Evolutionary conservation across 2,797 vertebrate genomes (phyloP), one percentile per base, ranked within the genome.

Genomic region (Onychomys torridus): DNA sequence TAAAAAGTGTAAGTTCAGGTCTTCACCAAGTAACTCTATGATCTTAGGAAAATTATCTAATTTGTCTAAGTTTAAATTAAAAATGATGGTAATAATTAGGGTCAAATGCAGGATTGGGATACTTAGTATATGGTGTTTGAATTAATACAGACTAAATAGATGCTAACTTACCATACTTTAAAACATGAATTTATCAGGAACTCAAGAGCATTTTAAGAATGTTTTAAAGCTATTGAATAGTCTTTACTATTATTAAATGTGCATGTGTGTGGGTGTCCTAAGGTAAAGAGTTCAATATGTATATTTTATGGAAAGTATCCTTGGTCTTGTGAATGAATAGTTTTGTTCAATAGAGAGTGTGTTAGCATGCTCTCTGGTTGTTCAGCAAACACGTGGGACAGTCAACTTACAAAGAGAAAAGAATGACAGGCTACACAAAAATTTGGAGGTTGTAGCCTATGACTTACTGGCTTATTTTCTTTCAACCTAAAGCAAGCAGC

Each of bases 161-260:
- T 63, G 32, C 29, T 90, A 87, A 91, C 78, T 91, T 89, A 29
- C 67, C 2, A 67, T n/a, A 85, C 57, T 93, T 95, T 79, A 94
- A 97, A 94, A 63, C 93, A 63, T 78, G 25, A 91, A 81, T 92
- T 82, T 93, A 55, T 94, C 37, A 61, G 25, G 78, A 85, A 90
- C 57, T 5, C 21, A 85, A 29, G 34, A 85, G 17, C 71, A 65
- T 52, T 89, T 16, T 82, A 79, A 91, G 10, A 89, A 49, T 89
- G n/a, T 27, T 95, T 91, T 40, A 25, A 85, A 92, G 46, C 6
- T 94, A 77, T 91, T 94, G 76, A 94, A 11, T 57, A 85, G 69
- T 86, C 13, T 37, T 71, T 78, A 93, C 67, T 34, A 76, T 73
- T 89, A 57, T 65, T 49, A 52, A 34, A 87, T 13, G 17, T 49